phyloP scores from a whole-genome alignment of 2,888 invertebrate species.

The Thecocarcelia acutangulata region DNA sequence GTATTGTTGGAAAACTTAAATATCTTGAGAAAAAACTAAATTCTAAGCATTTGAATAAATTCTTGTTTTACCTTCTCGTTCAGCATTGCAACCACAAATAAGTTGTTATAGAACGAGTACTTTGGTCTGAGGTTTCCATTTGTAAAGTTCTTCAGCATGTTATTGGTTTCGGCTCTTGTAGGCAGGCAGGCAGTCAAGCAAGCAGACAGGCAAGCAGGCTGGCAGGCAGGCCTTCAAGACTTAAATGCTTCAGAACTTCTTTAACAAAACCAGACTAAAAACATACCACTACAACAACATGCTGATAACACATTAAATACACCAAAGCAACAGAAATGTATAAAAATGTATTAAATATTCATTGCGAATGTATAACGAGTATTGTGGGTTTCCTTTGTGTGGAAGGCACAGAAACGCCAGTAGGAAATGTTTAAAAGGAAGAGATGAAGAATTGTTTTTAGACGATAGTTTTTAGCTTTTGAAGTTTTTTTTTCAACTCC shows the following conservation, averaged over 20 bases:
- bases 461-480: no score
- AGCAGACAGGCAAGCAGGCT: no score
- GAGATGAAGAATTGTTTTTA: no score
- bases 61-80: neutral
- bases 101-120: neutral
- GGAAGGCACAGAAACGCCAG: neutral
- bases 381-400: conserved; percentile 12
- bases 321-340: conserved; percentile 7
- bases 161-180: conserved; percentile 39
- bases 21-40: conserved; percentile 7
- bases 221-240: conserved; percentile 32
- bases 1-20: neutral
- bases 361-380: conserved; percentile 26
- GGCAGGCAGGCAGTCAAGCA: no score
- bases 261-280: conserved; percentile 38
- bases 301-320: conserved; percentile 23
- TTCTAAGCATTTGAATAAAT: conserved; percentile 15
- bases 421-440: neutral
- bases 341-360: conserved; percentile 49
- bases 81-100: conserved; percentile 23
- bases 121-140: conserved; percentile 12
- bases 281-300: conserved; percentile 36
- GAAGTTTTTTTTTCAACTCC: no score
- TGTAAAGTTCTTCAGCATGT: conserved; percentile 19
- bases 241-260: conserved; percentile 40